phyloP scores from a whole-genome alignment of 2,888 invertebrate genomes.

The Eumacrocentrus americanus region DNA sequence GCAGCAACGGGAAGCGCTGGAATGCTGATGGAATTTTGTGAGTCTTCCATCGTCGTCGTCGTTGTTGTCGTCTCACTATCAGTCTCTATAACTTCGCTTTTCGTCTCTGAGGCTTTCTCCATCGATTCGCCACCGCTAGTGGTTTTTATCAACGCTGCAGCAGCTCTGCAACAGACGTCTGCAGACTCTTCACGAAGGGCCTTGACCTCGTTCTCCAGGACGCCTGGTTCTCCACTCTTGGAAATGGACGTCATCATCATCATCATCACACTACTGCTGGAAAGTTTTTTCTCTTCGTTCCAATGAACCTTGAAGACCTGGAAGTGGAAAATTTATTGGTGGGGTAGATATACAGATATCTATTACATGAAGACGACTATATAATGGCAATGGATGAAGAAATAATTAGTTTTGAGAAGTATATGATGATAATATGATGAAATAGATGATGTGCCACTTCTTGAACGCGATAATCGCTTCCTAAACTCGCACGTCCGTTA shows the following conservation, averaged over 20 bases:
- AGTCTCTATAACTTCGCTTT: slow-evolving; percentile 3
- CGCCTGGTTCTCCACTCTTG: slow-evolving; percentile 5
- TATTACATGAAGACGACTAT: too few species aligned
- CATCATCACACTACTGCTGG: neutral
- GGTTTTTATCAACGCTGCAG: slow-evolving; percentile 1
- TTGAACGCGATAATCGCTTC: slow-evolving; percentile 13
- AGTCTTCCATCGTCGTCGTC: neutral
- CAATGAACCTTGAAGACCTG: too few species aligned
- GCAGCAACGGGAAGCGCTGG: slow-evolving; percentile 21
- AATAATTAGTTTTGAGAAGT: neutral
- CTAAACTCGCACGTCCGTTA: slow-evolving; percentile 10
- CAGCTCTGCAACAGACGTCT: neutral
- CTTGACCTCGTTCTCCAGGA: slow-evolving; percentile 24
- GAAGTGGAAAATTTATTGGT: neutral
- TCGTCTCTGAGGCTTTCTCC: neutral
- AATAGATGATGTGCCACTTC: slow-evolving; percentile 1
- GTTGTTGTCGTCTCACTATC: too few species aligned
- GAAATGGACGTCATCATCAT: slow-evolving; percentile 11
- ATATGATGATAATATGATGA: neutral
- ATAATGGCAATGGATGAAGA: too few species aligned
- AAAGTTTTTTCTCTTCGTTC: neutral
- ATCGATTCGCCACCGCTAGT: slow-evolving; percentile 17
- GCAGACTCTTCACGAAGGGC: slow-evolving; percentile 1
- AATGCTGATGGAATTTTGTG: slow-evolving; percentile 9
- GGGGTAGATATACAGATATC: neutral